These are phyloP conservation scores for Microctonus brassicae DNA, from an alignment of 2,888 invertebrate species.

Conservation along the genomic window DNA sequence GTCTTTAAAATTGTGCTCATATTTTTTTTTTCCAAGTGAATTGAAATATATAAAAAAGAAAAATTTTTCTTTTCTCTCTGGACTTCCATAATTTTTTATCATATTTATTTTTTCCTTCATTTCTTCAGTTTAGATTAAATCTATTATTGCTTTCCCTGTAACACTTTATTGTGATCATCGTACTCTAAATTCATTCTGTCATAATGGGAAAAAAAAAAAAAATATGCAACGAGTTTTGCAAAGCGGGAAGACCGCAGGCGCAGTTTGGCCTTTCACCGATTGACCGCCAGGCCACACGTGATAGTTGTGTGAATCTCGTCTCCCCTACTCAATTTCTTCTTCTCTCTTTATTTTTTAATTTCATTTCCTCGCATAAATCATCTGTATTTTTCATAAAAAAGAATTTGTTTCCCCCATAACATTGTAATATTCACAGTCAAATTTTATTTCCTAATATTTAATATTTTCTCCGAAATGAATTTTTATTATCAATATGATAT, in stretches of 20 bases:
- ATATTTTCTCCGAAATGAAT: neutral
- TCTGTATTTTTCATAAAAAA: neutral
- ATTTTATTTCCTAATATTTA: neutral
- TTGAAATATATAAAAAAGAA: neutral
- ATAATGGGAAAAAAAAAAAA: neutral
- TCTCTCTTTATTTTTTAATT: neutral
- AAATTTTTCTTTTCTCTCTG: neutral
- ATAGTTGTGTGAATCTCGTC: conserved; percentile 1
- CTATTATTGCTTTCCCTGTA: neutral
- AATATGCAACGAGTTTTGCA: conserved; percentile 23
- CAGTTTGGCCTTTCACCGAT: conserved; percentile 35
- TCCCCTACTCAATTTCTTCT: neutral
- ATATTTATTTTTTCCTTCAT: neutral
- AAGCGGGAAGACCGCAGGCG: conserved; percentile 41
- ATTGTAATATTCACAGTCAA: neutral
- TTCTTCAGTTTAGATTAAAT: no score
- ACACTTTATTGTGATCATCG: neutral
- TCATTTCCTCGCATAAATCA: neutral
- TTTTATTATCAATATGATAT: neutral
- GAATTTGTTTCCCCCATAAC: no score
- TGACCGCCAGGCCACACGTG: conserved; percentile 3
- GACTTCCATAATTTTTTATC: neutral
- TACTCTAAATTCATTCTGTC: neutral
- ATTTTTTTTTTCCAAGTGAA: neutral
- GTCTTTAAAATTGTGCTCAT: neutral